Conservation (phyloP, 2,888 invertebrate genomes). For the Dendrolimus pini region DNA sequence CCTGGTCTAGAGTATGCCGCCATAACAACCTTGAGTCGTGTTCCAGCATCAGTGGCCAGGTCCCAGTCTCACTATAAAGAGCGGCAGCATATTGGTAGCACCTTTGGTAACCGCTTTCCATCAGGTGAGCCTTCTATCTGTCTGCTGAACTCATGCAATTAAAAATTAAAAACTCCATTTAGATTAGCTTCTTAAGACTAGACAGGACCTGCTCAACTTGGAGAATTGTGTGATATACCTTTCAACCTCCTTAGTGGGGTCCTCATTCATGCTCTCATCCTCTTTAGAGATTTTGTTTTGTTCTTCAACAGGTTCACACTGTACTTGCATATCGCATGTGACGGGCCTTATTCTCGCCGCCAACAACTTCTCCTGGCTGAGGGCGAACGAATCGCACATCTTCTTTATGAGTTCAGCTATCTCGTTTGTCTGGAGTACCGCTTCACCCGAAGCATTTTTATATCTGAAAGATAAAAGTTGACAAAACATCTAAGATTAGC, state of each 20-base stretch:
- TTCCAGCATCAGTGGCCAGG: no score
- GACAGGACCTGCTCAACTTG: no score
- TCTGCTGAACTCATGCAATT: not conserved
- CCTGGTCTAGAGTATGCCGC: not conserved
- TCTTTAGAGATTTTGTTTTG: constrained; percentile 1
- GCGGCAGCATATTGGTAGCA: not conserved
- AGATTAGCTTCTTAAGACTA: no score
- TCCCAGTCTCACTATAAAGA: not conserved
- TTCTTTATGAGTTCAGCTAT: constrained; percentile 55
- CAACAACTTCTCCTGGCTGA: constrained; percentile 47
- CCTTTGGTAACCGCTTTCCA: not conserved
- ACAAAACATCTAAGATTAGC: no score
- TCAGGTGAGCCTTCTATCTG: not conserved
- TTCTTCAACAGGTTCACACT: constrained; percentile 32
- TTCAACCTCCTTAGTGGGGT: not conserved
- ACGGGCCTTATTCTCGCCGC: constrained; percentile 22
- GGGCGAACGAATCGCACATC: constrained; percentile 58
- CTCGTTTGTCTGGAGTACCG: constrained; percentile 49
- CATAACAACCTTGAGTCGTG: not conserved
- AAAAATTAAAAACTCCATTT: not conserved
- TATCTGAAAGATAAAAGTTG: constrained; percentile 32
- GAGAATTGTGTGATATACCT: constrained; percentile 5
- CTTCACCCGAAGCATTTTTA: constrained; percentile 53
- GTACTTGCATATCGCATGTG: constrained; percentile 56
- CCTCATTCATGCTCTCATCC: not conserved